These are phyloP conservation scores for Drosophila kurseongensis DNA, from an alignment of 1,140 invertebrate species.

Conservation along the genomic window DNA sequence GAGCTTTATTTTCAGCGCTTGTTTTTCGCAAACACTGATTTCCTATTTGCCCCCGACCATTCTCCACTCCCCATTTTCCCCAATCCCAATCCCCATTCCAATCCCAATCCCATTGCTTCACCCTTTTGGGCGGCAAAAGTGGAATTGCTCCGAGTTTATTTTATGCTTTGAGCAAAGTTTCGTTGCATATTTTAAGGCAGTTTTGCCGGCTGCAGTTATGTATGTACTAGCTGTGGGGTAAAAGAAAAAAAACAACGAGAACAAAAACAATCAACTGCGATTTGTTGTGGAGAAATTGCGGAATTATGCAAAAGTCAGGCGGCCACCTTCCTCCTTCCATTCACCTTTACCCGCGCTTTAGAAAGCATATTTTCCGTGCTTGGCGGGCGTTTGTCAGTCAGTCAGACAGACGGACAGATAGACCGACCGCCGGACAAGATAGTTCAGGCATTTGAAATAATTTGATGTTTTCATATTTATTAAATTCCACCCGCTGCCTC, in stretches of 20 bases:
- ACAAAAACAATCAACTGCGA: conserved; percentile 81
- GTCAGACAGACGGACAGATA: conserved; percentile 19
- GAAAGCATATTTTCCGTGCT: conserved; percentile 71
- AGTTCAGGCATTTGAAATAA: conserved; percentile 79
- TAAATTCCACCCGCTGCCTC: conserved; percentile 55
- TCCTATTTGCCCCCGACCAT: conserved; percentile 54
- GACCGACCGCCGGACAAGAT: conserved; percentile 35
- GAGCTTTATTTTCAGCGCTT: conserved; percentile 55
- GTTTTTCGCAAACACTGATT: conserved; percentile 76
- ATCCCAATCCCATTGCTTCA: conserved; percentile 12
- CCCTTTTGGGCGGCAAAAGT: conserved; percentile 55
- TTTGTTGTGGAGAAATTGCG: conserved; percentile 80
- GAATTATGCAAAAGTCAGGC: conserved; percentile 74
- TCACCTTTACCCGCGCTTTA: background rate
- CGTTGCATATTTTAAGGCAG: conserved; percentile 82
- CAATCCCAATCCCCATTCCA: conserved; percentile 16
- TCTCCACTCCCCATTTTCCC: conserved; percentile 13
- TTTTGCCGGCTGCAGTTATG: conserved; percentile 70
- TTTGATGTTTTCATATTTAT: conserved; percentile 83
- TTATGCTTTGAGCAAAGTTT: conserved; percentile 83
- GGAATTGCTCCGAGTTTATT: conserved; percentile 78
- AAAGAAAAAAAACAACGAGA: conserved; percentile 14
- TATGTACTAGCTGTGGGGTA: conserved; percentile 42
- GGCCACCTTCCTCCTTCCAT: background rate
- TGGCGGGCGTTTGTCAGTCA: conserved; percentile 64